phyloP scores from a whole-genome alignment of 2,797 vertebrate species.

The Pseudochirops cupreus region DNA sequence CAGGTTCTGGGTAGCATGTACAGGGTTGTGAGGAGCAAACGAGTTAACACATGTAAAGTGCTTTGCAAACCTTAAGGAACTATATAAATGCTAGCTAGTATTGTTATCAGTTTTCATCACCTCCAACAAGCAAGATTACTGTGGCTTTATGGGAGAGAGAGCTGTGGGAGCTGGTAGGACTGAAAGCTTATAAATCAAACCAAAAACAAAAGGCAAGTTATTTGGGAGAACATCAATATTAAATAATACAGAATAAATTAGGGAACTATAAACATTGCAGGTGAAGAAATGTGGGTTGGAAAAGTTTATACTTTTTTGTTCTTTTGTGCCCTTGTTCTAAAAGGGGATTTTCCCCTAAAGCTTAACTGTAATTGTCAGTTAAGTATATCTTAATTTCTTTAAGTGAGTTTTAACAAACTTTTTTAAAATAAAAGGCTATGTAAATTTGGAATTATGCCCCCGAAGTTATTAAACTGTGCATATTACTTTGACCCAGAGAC shows the following conservation, averaged over 20 bases:
- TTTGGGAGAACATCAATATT: constrained; percentile 63
- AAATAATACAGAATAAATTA: constrained; percentile 77
- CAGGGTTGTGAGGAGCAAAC: neutral
- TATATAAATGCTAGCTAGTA: neutral
- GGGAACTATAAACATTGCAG: constrained; percentile 44
- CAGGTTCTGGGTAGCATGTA: too few species aligned
- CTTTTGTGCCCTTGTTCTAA: constrained; percentile 53
- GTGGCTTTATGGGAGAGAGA: neutral
- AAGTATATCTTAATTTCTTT: constrained; percentile 51
- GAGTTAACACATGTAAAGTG: neutral
- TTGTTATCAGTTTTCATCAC: neutral
- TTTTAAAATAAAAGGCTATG: neutral
- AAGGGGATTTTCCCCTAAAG: constrained; percentile 29
- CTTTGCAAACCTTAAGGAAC: neutral
- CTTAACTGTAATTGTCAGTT: constrained; percentile 57
- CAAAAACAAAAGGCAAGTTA: constrained; percentile 38
- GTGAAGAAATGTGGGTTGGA: constrained; percentile 43
- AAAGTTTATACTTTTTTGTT: constrained; percentile 27
- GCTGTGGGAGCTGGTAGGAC: neutral
- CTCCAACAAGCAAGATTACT: neutral
- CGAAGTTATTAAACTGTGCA: neutral
- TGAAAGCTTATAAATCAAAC: neutral
- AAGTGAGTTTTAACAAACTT: constrained; percentile 20
- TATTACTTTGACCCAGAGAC: neutral
- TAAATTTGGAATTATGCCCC: neutral